Evolutionary conservation across 2,888 invertebrate genomes (phyloP).

Genomic region (Achlya flavicornis): DNA sequence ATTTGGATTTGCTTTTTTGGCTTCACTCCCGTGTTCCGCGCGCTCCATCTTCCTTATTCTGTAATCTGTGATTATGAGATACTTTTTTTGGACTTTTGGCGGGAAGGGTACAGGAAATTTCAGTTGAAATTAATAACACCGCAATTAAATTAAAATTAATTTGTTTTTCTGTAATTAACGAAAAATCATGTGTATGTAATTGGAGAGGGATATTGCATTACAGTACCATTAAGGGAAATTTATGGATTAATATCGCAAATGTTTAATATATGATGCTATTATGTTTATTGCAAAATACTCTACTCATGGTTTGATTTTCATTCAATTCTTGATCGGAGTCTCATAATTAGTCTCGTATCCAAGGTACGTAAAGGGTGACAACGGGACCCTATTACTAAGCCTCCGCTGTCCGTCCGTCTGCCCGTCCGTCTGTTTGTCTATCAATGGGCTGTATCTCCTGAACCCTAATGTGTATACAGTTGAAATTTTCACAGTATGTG

Average conservation of each 20-base stretch:
- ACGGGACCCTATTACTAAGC: too few species aligned
- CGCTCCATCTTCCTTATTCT: too few species aligned
- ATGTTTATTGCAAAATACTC: neutral
- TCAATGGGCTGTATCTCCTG: too few species aligned
- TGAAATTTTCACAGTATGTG: too few species aligned
- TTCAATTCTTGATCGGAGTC: too few species aligned
- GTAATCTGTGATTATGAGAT: too few species aligned
- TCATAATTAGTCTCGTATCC: neutral
- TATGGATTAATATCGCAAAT: conserved; percentile 6
- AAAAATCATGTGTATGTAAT: conserved; percentile 6
- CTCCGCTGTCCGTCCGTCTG: too few species aligned
- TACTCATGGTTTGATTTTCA: neutral
- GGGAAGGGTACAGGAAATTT: neutral
- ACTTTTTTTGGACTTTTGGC: too few species aligned
- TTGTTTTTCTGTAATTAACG: neutral
- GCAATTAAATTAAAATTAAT: neutral
- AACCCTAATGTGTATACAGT: too few species aligned
- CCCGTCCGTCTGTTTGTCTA: too few species aligned
- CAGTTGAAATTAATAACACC: neutral
- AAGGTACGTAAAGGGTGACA: neutral
- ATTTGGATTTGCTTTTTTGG: too few species aligned
- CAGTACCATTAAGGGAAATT: neutral
- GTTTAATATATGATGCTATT: neutral
- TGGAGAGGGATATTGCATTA: neutral
- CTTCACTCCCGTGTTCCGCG: too few species aligned